Base-by-base conservation (phyloP, 1,140 invertebrate genomes). In the Monomorium pharaonis region DNA sequence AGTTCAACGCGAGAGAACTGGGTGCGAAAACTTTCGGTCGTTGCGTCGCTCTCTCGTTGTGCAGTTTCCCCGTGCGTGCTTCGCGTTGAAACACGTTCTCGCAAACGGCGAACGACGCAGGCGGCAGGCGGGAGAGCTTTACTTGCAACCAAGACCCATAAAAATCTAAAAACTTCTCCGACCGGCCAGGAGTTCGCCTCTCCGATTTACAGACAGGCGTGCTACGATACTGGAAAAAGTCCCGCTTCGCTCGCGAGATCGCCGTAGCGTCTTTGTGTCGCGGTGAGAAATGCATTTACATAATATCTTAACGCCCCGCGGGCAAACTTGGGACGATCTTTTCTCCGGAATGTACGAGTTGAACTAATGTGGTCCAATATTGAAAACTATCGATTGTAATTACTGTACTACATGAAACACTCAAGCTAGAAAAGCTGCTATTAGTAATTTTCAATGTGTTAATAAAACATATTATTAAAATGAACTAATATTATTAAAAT, bases 151-250 rank as follows among this genome's bases (percentile, higher is more conserved):
- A 75, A 65, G 60, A 37, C 33, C 60, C 88, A 88, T 91, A 91
- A 91, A 90, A 90, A 88, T 90, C 89, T 89, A 42, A 47, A 77
- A 90, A 90, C 75, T 91, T 89, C 83, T 47, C 74, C 75, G 78
- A 78, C 86, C 84, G 81, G 56, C 56, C 67, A 81, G 85, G 37
- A 37, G 49, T 88, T 86, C 77, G 42, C 81, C 60, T 3, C 60
- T 33, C 51, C 42, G 76, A 37, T 86, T 85, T 89, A 76, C 84
- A 56, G 76, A 65, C 58, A 63, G 77, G 24, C 67, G 24, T 63
- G 14, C 30, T 49, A 33, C 12, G 65, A 72, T 72, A 33, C 37
- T 21, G 37, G 51, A 83, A 83, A 83, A 74, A 83, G 74, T 83
- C 27, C 51, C 67, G 47, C 67, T 83, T 83, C 74, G 78, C 60